Evolutionary conservation across 2,888 invertebrate genomes (phyloP).

Genomic region (Tribolium freemani): DNA sequence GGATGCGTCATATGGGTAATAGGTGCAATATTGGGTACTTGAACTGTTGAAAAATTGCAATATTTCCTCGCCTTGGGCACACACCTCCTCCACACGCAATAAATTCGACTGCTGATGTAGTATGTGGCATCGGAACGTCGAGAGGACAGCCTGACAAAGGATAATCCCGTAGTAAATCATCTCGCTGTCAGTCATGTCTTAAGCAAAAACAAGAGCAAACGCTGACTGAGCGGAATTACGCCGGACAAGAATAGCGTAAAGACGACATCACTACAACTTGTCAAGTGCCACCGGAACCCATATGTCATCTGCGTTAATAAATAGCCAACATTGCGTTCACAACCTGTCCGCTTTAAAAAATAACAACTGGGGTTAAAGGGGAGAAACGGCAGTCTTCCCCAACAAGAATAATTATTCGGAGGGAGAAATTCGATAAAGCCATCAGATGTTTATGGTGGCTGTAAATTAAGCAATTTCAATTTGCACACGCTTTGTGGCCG

Average conservation of each 20-base stretch:
- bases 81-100: not conserved
- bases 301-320: not conserved
- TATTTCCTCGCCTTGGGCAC: too few species aligned
- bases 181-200: conserved; percentile 31
- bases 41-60: too few species aligned
- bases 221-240: conserved; percentile 13
- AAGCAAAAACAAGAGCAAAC: conserved; percentile 23
- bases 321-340: not conserved
- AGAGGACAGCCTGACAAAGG: conserved; percentile 31
- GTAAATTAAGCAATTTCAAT: not conserved
- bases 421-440: not conserved
- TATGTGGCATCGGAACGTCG: conserved; percentile 24
- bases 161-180: conserved; percentile 39
- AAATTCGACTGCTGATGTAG: conserved; percentile 19
- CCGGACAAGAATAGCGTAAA: conserved; percentile 19
- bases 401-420: not conserved
- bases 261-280: conserved; percentile 14
- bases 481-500: not conserved
- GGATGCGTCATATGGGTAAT: too few species aligned
- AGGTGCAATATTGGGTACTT: too few species aligned
- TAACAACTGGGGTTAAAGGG: not conserved
- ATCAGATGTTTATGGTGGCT: not conserved
- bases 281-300: conserved; percentile 10
- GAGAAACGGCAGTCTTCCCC: not conserved
- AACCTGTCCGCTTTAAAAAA: not conserved